Evolutionary conservation across 2,113 vertebrate genomes (phyloP).

Genomic region (Pandion haliaetus): DNA sequence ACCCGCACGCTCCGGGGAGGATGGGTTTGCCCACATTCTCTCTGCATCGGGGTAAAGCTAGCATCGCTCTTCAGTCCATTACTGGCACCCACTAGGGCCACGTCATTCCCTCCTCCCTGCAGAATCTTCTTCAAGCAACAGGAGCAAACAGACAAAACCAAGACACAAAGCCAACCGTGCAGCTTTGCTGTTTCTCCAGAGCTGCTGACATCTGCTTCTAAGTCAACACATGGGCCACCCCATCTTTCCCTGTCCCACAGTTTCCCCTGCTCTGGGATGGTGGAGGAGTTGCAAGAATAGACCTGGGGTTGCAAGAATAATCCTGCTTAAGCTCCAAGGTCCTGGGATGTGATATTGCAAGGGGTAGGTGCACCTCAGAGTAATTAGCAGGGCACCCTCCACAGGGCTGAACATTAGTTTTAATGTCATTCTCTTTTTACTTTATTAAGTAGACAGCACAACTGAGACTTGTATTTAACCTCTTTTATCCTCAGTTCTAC

Average conservation of each 20-base stretch:
- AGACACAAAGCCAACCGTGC: not conserved
- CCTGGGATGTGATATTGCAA: not conserved
- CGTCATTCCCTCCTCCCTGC: not conserved
- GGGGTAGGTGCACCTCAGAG: not conserved
- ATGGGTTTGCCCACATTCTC: not conserved
- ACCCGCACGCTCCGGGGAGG: rapidly evolving
- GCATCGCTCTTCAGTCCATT: not conserved
- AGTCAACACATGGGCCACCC: not conserved
- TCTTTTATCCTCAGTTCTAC: not conserved
- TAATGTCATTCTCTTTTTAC: not conserved
- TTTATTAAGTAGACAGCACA: not conserved
- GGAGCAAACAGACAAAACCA: not conserved
- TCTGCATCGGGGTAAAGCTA: not conserved
- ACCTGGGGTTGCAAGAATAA: not conserved
- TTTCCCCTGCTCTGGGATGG: too few species aligned
- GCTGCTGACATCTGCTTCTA: not conserved
- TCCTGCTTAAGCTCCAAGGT: not conserved
- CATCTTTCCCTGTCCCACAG: not conserved
- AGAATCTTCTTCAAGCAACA: not conserved
- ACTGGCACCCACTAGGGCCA: not conserved
- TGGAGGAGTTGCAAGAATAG: not conserved
- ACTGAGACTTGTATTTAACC: not conserved
- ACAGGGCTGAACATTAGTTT: not conserved
- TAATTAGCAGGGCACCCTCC: not conserved
- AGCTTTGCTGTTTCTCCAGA: not conserved